Evolutionary conservation across 2,113 vertebrate genomes (phyloP), one percentile per base, ranked within the genome.

Genomic region (Albula glossodonta): DNA sequence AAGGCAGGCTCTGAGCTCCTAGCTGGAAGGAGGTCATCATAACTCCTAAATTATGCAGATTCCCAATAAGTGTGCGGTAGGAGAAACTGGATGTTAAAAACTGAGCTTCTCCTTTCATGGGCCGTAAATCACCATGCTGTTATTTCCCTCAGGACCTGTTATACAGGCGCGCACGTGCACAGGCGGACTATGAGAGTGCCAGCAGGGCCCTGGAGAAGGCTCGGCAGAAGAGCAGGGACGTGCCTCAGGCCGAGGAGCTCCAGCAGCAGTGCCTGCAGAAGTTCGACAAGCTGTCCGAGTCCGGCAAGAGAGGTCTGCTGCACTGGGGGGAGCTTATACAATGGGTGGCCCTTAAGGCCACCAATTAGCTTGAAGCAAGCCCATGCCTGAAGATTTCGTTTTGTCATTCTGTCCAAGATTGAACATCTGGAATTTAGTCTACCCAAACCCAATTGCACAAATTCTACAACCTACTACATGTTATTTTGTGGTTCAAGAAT

Each of bases 181-280:
- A 99, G 83, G 96, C 95, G 0, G 96, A 99, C 92, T 98, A 97
- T 84, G 98, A 99, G 89, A 98, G 97, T 90, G 97, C 98, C 0
- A 98, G 98, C 92, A 99, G 98, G 94, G 97, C 97, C 77, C 93
- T 99, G 91, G 98, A 99, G 89, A 99, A 98, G 91, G 98, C 98
- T 57, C 95, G 98, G 63, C 94, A 99, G 92, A 99, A 98, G 93
- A 96, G 97, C 92, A 98, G 95, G 92, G 98, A 99, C 0, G 92
- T 99, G 74, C 93, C 92, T 57, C 93, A 97, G 91, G 97, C 97
- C 5, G 97, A 99, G 90, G 92, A 96, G 84, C 94, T 97, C 86
- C 98, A 99, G 90, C 96, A 97, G 86, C 96, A 97, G 0, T 97
- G 97, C 89, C 96, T 97, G 93, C 96, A 97, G 92, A 99, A 97